A percentile compares a stretch with the other conserved stretches of the same genome.
Conservation (phyloP, 2,797 vertebrate species). For the Geotrypetes seraphini region DNA sequence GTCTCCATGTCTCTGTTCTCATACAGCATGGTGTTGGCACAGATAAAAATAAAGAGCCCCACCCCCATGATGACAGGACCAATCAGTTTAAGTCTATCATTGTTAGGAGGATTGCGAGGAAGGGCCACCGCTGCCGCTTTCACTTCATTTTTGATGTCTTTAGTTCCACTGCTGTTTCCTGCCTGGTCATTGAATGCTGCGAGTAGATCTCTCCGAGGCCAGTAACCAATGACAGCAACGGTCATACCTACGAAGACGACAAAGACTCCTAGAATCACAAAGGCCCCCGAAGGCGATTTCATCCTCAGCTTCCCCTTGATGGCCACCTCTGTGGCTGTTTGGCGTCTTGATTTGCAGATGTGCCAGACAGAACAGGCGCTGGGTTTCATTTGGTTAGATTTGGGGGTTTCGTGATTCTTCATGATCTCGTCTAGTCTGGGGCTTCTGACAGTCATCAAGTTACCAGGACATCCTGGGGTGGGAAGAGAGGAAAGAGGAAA, state of each 20-base stretch:
- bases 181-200: neutral
- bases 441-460: slow-evolving; percentile 26
- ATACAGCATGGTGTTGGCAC: slow-evolving; percentile 88
- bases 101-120: slow-evolving; percentile 47
- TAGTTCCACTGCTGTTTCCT: slow-evolving; percentile 9
- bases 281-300: slow-evolving; percentile 79
- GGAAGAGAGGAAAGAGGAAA: slow-evolving; percentile 8
- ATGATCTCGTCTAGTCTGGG: slow-evolving; percentile 12
- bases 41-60: slow-evolving; percentile 95
- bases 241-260: slow-evolving; percentile 82
- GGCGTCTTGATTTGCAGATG: too few species aligned
- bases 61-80: slow-evolving; percentile 93
- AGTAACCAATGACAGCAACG: slow-evolving; percentile 87
- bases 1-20: slow-evolving; percentile 93
- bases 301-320: slow-evolving; percentile 79
- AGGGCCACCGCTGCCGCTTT: slow-evolving; percentile 10
- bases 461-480: slow-evolving; percentile 20
- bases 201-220: slow-evolving; percentile 65
- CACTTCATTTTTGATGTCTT: slow-evolving; percentile 25
- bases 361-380: too few species aligned
- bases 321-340: slow-evolving; percentile 18
- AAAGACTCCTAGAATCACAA: slow-evolving; percentile 72
- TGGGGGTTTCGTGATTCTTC: too few species aligned
- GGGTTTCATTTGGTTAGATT: too few species aligned
- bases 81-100: slow-evolving; percentile 80